Evolutionary conservation across 2,113 vertebrate genomes (phyloP).

Genomic region (Forbesichthys papilliferus): DNA sequence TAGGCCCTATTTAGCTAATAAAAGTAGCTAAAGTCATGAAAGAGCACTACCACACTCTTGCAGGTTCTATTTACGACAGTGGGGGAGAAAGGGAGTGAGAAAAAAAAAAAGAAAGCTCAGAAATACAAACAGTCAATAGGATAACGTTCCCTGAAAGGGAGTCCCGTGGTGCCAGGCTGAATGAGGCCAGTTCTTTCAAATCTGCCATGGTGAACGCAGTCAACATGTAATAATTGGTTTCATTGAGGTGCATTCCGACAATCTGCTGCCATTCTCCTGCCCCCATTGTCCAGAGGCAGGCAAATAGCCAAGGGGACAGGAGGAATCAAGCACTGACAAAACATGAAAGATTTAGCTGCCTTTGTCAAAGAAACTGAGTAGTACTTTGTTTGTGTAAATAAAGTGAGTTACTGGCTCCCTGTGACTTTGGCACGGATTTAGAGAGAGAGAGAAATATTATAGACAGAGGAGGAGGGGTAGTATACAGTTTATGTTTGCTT

Average conservation of each 20-base stretch:
- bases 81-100: slow-evolving; percentile 54
- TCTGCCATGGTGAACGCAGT: slow-evolving; percentile 99
- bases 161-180: slow-evolving; percentile 98
- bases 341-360: slow-evolving; percentile 99
- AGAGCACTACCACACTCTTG: slow-evolving; percentile 86
- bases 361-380: slow-evolving; percentile 98
- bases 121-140: slow-evolving; percentile 99
- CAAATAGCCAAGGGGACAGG: slow-evolving; percentile 99
- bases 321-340: slow-evolving; percentile 99
- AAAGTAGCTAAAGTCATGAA: slow-evolving; percentile 96
- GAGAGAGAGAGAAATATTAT: slow-evolving; percentile 28
- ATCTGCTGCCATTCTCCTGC: slow-evolving; percentile 99
- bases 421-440: slow-evolving; percentile 88
- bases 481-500: slow-evolving; percentile 34
- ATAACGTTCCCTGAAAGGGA: slow-evolving; percentile 99
- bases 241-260: slow-evolving; percentile 99
- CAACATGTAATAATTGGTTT: slow-evolving; percentile 99
- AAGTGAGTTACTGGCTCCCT: slow-evolving; percentile 94
- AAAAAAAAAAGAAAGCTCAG: slow-evolving; percentile 95
- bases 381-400: slow-evolving; percentile 99
- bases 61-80: slow-evolving; percentile 95
- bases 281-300: slow-evolving; percentile 96
- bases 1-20: slow-evolving; percentile 93
- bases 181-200: slow-evolving; percentile 99
- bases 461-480: slow-evolving; percentile 33